Conservation (phyloP, 2,888 invertebrate species). For the Colletes collaris region DNA sequence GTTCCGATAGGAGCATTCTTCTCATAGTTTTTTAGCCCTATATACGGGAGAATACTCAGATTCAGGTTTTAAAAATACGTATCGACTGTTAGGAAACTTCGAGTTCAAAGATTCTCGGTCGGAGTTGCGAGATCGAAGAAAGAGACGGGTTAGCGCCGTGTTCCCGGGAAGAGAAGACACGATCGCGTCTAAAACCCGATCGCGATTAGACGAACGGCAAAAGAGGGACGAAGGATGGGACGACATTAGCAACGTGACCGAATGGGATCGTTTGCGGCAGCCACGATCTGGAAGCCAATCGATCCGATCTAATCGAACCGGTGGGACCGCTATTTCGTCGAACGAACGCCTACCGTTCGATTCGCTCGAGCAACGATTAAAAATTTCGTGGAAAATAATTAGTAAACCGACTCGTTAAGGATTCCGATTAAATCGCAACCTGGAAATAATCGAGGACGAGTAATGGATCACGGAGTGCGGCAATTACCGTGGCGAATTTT, state of each 20-base stretch:
- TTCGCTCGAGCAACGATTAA: slow-evolving; percentile 27
- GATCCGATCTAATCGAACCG: slow-evolving; percentile 52
- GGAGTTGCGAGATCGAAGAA: slow-evolving; percentile 36
- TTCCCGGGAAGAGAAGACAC: background rate
- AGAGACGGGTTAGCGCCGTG: slow-evolving; percentile 18
- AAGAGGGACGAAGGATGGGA: too few species aligned
- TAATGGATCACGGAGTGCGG: slow-evolving; percentile 21
- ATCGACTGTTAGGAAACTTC: too few species aligned
- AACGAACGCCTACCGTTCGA: background rate
- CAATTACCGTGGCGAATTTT: slow-evolving; percentile 17
- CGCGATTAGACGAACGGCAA: slow-evolving; percentile 15
- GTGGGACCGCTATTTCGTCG: slow-evolving; percentile 25
- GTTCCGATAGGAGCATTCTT: too few species aligned
- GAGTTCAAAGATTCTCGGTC: too few species aligned
- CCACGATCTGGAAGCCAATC: slow-evolving; percentile 42
- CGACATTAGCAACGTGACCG: too few species aligned
- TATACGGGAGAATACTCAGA: too few species aligned
- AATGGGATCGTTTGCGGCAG: background rate
- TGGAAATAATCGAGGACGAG: slow-evolving; percentile 3
- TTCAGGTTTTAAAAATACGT: too few species aligned
- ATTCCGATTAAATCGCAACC: background rate
- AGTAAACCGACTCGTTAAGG: slow-evolving; percentile 7
- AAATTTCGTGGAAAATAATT: slow-evolving; percentile 36
- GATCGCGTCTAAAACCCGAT: slow-evolving; percentile 24
- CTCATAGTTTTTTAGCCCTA: too few species aligned